A percentile compares a stretch with the other conserved stretches of the same genome.
These are phyloP conservation scores for Lepilemur ruficaudatus DNA, from an alignment of 2,797 vertebrate species.

Conservation along the genomic window DNA sequence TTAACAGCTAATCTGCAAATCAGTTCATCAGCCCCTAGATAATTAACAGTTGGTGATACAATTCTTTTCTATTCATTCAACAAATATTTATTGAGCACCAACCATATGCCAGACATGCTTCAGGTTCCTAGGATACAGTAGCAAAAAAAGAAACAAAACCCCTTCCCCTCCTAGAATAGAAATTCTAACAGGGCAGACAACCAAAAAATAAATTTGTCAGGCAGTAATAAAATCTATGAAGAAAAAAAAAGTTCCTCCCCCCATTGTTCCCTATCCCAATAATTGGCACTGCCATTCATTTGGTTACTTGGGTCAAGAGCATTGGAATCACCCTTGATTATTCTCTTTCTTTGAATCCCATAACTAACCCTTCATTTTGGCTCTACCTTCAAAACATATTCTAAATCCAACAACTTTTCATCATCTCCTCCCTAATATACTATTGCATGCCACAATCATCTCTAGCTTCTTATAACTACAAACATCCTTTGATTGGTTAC, in stretches of 20 bases:
- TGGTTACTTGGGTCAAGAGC: neutral
- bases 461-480: neutral
- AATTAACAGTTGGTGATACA: neutral
- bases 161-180: neutral
- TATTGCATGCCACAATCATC: neutral
- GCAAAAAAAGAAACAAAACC: conserved; percentile 23
- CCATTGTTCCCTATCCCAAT: neutral
- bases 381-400: conserved; percentile 11
- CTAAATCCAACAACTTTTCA: neutral
- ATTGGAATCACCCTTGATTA: neutral
- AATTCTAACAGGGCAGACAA: neutral
- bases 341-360: neutral
- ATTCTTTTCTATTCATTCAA: conserved; percentile 22
- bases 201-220: neutral
- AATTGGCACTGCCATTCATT: neutral
- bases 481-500: neutral
- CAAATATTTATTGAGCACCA: conserved; percentile 14
- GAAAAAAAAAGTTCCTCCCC: neutral
- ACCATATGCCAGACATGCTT: neutral
- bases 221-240: neutral
- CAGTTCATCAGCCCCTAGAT: neutral
- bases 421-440: neutral
- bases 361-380: neutral
- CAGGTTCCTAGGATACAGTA: neutral
- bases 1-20: conserved; percentile 17